phyloP scores from a whole-genome alignment of 2,113 vertebrate species.

The Lathamus discolor region DNA sequence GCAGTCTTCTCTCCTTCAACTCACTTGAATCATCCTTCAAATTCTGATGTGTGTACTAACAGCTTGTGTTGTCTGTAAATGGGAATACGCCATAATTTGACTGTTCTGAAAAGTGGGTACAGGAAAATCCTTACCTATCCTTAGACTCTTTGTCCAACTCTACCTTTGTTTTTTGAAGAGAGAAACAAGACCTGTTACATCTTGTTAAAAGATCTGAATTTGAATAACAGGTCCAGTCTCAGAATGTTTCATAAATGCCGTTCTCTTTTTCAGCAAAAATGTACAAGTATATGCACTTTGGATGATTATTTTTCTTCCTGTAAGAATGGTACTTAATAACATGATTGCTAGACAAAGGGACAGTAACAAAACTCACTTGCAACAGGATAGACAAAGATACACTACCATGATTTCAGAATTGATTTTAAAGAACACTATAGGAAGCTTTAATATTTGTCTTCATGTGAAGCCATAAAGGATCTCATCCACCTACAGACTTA shows the following conservation, averaged over 20 bases:
- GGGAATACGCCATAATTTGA: background rate
- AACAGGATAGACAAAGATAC: background rate
- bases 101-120: background rate
- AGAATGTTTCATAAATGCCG: background rate
- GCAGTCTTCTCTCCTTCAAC: background rate
- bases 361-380: background rate
- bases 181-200: too few relatives aligned
- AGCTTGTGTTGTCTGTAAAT: background rate
- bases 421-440: background rate
- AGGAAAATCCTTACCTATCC: background rate
- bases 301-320: background rate
- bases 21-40: fast-evolving
- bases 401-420: background rate
- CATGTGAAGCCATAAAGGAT: background rate
- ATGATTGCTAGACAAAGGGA: background rate
- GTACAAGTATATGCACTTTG: background rate
- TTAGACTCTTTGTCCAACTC: background rate
- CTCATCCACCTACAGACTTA: background rate
- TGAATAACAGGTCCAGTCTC: background rate
- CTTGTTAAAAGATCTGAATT: background rate
- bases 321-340: background rate
- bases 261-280: background rate
- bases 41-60: background rate
- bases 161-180: background rate
- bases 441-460: background rate